phyloP scores from a whole-genome alignment of 2,113 vertebrate species.

The Mustela nigripes region DNA sequence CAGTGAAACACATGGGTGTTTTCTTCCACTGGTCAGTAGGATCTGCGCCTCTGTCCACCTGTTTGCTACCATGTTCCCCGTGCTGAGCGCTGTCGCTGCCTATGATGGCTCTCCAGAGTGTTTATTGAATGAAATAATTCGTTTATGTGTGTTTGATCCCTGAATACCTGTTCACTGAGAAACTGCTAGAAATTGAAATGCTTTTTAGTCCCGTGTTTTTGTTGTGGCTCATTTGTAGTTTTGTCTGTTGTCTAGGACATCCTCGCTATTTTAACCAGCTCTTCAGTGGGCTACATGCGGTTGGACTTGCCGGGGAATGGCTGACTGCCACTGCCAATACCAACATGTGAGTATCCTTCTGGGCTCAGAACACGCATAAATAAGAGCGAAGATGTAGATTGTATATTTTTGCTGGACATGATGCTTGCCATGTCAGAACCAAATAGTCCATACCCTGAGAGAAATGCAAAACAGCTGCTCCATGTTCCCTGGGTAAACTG shows the following conservation, averaged over 20 bases:
- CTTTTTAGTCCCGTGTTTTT: background rate
- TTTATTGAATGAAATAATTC: background rate
- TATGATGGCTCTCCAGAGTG: background rate
- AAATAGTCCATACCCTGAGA: background rate
- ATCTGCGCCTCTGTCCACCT: accelerated
- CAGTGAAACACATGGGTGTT: background rate
- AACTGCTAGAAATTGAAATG: background rate
- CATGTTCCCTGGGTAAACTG: background rate
- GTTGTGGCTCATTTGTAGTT: background rate
- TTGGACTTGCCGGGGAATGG: slow-evolving; percentile 86
- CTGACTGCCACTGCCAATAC: slow-evolving; percentile 87
- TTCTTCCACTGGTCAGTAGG: background rate
- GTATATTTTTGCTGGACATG: background rate
- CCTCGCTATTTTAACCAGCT: slow-evolving; percentile 88
- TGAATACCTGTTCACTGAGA: background rate
- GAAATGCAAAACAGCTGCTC: background rate
- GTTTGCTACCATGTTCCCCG: background rate
- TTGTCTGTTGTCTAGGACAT: slow-evolving; percentile 78
- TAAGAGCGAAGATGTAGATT: background rate
- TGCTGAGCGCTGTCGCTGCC: background rate
- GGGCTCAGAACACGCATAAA: background rate
- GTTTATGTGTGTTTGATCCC: background rate
- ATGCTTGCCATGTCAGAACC: background rate
- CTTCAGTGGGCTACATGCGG: slow-evolving; percentile 86
- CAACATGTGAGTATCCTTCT: slow-evolving; percentile 81